phyloP scores from a whole-genome alignment of 2,888 invertebrate genomes.

The Microplitis manilae region DNA sequence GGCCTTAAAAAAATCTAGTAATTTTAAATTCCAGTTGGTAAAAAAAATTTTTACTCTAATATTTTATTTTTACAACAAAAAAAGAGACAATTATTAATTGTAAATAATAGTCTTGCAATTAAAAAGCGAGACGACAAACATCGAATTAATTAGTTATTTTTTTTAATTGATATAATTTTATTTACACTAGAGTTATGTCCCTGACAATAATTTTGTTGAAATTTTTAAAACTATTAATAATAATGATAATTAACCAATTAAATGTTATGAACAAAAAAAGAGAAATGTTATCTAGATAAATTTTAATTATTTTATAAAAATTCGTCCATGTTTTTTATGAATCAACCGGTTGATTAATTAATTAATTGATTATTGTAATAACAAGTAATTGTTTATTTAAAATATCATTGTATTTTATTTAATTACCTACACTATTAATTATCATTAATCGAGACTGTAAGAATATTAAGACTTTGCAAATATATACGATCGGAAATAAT shows the following conservation, averaged over 20 bases:
- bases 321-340: neutral
- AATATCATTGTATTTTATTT: neutral
- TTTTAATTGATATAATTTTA: neutral
- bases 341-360: neutral
- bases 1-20: conserved; percentile 29
- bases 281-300: conserved; percentile 12
- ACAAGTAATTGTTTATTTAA: neutral
- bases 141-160: conserved; percentile 4
- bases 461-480: neutral
- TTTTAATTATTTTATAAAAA: conserved; percentile 4
- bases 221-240: conserved; percentile 19
- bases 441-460: neutral
- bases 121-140: neutral
- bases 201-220: conserved; percentile 30
- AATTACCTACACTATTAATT: neutral
- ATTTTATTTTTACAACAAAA: neutral
- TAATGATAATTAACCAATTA: neutral
- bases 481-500: too few species aligned
- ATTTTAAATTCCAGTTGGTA: neutral
- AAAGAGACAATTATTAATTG: neutral
- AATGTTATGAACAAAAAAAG: neutral
- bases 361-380: neutral
- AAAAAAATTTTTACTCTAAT: neutral
- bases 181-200: conserved; percentile 16
- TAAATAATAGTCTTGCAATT: neutral